Conservation (phyloP, 1,140 invertebrate genomes). For the Metaphire vulgaris region DNA sequence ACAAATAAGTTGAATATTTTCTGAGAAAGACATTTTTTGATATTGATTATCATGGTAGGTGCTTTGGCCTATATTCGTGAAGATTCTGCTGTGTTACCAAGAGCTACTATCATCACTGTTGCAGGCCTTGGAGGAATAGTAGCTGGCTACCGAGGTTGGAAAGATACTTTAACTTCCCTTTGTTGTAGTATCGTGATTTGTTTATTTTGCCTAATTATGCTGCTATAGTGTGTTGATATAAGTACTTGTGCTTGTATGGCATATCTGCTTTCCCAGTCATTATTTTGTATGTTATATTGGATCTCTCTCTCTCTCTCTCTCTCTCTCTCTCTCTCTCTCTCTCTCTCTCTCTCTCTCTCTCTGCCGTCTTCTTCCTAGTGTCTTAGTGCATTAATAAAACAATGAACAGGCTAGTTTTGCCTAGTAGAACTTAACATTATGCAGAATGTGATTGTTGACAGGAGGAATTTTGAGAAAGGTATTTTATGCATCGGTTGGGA, state of each 20-base stretch:
- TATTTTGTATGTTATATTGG: not conserved
- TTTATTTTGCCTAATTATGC: not conserved
- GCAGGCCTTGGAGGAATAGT: constrained; percentile 45
- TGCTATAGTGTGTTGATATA: not conserved
- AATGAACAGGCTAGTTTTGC: not conserved
- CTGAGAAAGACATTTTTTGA: no score
- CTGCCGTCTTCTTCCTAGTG: no score
- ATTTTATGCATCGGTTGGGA: constrained; percentile 36
- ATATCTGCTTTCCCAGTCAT: not conserved
- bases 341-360: no score
- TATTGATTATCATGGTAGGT: no score
- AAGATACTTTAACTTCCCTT: not conserved
- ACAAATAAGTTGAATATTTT: no score
- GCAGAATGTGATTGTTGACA: constrained; percentile 24
- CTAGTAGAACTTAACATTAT: no score
- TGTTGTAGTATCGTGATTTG: not conserved
- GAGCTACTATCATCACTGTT: constrained; percentile 41
- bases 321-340: not conserved
- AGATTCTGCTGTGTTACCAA: constrained; percentile 41
- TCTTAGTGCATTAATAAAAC: no score
- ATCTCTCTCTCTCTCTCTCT: not conserved
- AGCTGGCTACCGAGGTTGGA: constrained; percentile 37
- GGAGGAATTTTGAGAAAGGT: constrained; percentile 38
- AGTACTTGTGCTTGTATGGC: not conserved
- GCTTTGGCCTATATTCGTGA: constrained; percentile 36